phyloP scores from a whole-genome alignment of 2,113 vertebrate species.

The Myotis brandtii region DNA sequence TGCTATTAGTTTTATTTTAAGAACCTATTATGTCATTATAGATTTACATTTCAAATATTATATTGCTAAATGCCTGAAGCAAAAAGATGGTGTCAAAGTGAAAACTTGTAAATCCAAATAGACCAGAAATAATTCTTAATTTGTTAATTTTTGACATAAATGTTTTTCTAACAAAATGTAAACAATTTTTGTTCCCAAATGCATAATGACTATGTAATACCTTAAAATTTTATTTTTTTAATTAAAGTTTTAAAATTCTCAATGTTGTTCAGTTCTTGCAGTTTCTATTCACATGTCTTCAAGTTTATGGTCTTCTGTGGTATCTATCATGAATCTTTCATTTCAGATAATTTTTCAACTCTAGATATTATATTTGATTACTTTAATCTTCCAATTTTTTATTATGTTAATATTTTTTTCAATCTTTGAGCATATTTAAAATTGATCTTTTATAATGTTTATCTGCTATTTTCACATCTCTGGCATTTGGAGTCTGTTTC shows the following conservation, averaged over 20 bases:
- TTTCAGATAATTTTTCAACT: not conserved
- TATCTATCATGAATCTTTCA: not conserved
- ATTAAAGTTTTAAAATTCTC: not conserved
- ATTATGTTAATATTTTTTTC: not conserved
- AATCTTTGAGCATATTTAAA: not conserved
- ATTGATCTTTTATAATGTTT: not conserved
- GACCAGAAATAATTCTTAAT: not conserved
- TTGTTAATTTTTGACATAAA: not conserved
- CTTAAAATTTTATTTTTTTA: not conserved
- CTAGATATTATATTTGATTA: not conserved
- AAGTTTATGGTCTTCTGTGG: not conserved
- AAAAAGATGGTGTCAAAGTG: not conserved
- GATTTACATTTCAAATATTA: not conserved
- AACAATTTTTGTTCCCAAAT: not conserved
- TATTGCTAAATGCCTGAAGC: not conserved
- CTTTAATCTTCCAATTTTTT: not conserved
- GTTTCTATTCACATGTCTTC: not conserved
- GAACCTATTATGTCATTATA: not conserved
- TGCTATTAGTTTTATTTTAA: not conserved
- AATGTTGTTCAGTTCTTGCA: not conserved
- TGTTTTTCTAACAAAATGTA: not conserved
- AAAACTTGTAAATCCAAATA: not conserved
- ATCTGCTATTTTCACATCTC: not conserved
- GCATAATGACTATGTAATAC: not conserved
- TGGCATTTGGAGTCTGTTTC: not conserved